phyloP scores from a whole-genome alignment of 2,888 invertebrate genomes.

The Therioaphis trifolii region DNA sequence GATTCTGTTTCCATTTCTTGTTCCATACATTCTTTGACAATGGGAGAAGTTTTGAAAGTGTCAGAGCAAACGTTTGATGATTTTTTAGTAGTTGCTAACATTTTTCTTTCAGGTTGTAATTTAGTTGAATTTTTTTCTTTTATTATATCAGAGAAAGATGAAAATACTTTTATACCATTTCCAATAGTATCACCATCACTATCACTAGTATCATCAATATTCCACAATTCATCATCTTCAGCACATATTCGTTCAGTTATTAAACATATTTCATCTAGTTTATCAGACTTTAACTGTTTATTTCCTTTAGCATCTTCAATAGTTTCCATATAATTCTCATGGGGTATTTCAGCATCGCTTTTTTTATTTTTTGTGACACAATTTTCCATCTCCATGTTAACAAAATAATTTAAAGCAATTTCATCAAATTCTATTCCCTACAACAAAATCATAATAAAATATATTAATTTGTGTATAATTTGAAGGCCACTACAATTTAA shows the following conservation, averaged over 20 bases:
- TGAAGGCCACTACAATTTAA: too few species aligned
- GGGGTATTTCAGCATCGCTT: background rate
- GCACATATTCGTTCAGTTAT: background rate
- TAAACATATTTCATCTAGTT: background rate
- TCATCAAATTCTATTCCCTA: background rate
- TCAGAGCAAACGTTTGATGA: background rate
- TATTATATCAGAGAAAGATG: too few species aligned
- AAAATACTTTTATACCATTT: background rate
- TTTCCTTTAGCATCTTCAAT: too few species aligned
- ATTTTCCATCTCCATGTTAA: background rate
- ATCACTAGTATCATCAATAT: background rate
- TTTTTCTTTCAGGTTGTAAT: background rate
- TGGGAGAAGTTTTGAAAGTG: background rate
- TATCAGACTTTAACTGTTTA: too few species aligned
- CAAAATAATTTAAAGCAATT: background rate
- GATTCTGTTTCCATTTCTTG: too few species aligned
- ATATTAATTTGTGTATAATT: background rate
- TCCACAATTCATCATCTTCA: background rate
- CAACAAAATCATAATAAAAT: slow-evolving; percentile 3
- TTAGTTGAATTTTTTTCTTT: background rate
- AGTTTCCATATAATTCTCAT: background rate
- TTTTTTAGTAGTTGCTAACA: background rate
- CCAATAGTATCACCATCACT: background rate
- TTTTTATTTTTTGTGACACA: background rate
- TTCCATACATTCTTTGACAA: too few species aligned